phyloP scores from a whole-genome alignment of 2,797 vertebrate species.

The Hozukius guyotensis region DNA sequence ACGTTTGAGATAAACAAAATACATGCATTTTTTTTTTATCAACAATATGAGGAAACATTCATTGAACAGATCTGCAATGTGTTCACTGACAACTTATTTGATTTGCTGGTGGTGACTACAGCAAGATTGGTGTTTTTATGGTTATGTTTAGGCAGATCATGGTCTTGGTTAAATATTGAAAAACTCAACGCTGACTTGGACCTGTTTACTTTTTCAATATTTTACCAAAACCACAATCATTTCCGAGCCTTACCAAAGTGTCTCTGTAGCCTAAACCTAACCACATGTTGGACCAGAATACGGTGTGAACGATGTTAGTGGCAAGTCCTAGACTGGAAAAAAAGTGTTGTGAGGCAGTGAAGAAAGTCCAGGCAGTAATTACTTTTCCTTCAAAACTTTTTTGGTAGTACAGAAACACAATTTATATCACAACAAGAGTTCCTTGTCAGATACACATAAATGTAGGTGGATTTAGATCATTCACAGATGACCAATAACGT shows the following conservation, averaged over 20 bases:
- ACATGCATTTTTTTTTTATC: no score
- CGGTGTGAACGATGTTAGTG: neutral
- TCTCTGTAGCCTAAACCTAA: neutral
- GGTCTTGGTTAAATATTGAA: neutral
- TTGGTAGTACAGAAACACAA: no score
- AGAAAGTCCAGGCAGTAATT: neutral
- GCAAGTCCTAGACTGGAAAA: neutral
- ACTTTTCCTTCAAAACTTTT: neutral
- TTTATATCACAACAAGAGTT: neutral
- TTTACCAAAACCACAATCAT: constrained; percentile 2
- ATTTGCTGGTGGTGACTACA: neutral
- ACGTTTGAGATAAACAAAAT: no score
- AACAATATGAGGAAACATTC: neutral
- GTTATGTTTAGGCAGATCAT: neutral
- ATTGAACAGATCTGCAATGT: neutral
- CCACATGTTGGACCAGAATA: neutral
- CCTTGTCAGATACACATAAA: neutral
- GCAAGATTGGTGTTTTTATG: neutral
- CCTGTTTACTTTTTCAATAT: neutral
- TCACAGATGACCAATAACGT: neutral
- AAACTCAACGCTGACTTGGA: neutral
- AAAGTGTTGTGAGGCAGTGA: neutral
- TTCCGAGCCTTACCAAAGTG: neutral
- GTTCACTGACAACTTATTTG: neutral
- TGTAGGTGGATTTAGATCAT: neutral